These are phyloP conservation scores for Drosophila helvetica DNA, from an alignment of 2,888 invertebrate species.

Conservation along the genomic window DNA sequence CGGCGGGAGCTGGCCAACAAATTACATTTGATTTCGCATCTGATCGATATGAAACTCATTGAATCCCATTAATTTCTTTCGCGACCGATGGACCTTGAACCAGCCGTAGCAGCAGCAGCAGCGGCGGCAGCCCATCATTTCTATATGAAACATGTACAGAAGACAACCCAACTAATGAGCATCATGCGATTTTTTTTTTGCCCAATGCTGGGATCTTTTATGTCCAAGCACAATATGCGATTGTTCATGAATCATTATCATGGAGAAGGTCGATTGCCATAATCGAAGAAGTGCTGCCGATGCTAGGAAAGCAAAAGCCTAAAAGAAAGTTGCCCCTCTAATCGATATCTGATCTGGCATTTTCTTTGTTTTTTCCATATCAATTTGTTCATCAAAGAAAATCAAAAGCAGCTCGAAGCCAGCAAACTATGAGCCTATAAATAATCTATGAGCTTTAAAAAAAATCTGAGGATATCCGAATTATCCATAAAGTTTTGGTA, in stretches of 20 bases:
- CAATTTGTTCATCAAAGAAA: neutral
- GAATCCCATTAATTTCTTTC: constrained; percentile 47
- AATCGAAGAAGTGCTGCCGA: constrained; percentile 7
- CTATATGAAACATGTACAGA: constrained; percentile 40
- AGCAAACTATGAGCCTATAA: too few relatives aligned
- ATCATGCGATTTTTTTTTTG: constrained; percentile 59
- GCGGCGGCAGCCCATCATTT: constrained; percentile 39
- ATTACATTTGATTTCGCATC: constrained; percentile 54
- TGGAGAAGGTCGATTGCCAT: constrained; percentile 23
- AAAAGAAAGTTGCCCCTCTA: constrained; percentile 9
- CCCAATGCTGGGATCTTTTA: constrained; percentile 41
- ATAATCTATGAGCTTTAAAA: too few relatives aligned
- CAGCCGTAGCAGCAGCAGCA: constrained; percentile 5
- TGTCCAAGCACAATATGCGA: constrained; percentile 33
- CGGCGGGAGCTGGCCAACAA: constrained; percentile 29
- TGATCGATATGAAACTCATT: constrained; percentile 45
- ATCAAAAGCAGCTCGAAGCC: too few relatives aligned
- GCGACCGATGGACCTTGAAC: constrained; percentile 54
- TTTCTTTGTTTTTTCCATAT: neutral
- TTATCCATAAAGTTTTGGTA: too few relatives aligned
- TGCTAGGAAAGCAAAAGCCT: constrained; percentile 8
- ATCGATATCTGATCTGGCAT: constrained; percentile 3
- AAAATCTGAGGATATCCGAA: too few relatives aligned
- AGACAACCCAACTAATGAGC: constrained; percentile 64
- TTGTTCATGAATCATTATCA: constrained; percentile 19